phyloP scores from a whole-genome alignment of 2,797 vertebrate genomes.

The Scolopax rusticola region DNA sequence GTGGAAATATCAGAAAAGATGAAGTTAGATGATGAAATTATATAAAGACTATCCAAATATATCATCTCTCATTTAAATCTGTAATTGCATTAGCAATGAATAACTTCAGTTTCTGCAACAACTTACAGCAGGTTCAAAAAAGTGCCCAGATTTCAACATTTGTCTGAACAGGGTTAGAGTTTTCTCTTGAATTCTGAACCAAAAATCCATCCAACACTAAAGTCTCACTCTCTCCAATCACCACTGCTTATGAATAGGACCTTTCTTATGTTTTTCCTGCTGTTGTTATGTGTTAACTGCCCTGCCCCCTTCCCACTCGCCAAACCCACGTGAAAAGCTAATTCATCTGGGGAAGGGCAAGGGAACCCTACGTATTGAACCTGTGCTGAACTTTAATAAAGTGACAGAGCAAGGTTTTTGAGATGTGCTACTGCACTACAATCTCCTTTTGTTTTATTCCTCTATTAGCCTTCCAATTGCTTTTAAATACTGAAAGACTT shows the following conservation, averaged over 20 bases:
- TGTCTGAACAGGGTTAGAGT: not conserved
- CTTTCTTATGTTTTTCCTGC: not conserved
- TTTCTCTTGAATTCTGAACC: not conserved
- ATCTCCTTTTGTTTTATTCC: constrained; percentile 1
- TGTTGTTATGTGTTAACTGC: not conserved
- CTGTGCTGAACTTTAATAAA: not conserved
- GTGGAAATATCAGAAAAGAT: not conserved
- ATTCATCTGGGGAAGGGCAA: constrained; percentile 6
- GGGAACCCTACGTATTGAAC: not conserved
- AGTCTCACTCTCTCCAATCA: not conserved
- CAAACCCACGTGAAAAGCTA: not conserved
- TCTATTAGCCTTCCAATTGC: not conserved
- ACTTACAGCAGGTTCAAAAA: not conserved
- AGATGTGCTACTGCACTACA: not conserved
- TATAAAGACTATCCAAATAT: not conserved
- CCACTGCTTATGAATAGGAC: not conserved
- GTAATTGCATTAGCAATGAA: not conserved
- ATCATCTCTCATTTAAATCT: not conserved
- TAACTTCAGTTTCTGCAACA: not conserved
- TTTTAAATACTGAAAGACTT: not conserved
- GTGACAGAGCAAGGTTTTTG: not conserved
- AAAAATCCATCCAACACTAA: not conserved
- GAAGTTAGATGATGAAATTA: not conserved
- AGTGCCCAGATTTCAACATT: not conserved
- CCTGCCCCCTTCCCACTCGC: not conserved